phyloP scores from a whole-genome alignment of 2,113 vertebrate genomes.

The Protobothrops flavoviridis region DNA sequence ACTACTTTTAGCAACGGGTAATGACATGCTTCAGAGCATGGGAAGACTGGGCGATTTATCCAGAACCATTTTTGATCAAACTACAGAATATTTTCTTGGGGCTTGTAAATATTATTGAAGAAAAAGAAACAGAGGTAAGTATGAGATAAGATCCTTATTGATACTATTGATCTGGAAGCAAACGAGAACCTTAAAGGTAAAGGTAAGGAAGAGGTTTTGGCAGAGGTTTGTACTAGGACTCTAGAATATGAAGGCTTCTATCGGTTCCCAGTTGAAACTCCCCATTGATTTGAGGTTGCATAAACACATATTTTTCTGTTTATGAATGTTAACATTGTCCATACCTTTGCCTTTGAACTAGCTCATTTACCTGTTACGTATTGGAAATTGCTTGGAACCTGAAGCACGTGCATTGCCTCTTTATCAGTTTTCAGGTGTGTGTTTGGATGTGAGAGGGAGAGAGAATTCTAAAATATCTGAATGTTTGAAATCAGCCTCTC shows the following conservation, averaged over 20 bases:
- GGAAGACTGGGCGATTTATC: slow-evolving; percentile 99
- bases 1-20: slow-evolving; percentile 89
- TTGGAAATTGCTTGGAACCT: slow-evolving; percentile 16
- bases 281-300: slow-evolving; percentile 13
- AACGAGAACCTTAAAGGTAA: background rate
- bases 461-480: slow-evolving; percentile 27
- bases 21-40: slow-evolving; percentile 98
- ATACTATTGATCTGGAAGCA: slow-evolving; percentile 22
- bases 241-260: background rate
- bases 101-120: slow-evolving; percentile 89
- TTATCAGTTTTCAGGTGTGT: slow-evolving; percentile 33
- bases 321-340: slow-evolving; percentile 33
- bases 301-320: background rate
- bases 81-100: slow-evolving; percentile 98
- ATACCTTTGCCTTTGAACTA: slow-evolving; percentile 32
- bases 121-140: slow-evolving; percentile 83
- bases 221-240: background rate
- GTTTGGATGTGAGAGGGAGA: slow-evolving; percentile 11
- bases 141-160: slow-evolving; percentile 12
- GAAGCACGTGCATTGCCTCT: slow-evolving; percentile 32
- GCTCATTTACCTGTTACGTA: slow-evolving; percentile 27
- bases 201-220: slow-evolving; percentile 16
- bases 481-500: background rate
- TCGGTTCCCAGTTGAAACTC: slow-evolving; percentile 11
- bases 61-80: slow-evolving; percentile 98